These are phyloP conservation scores for Oscarella lobularis DNA, from an alignment of 37 sponge, comb jelly and placozoan species.

Conservation along the genomic window DNA sequence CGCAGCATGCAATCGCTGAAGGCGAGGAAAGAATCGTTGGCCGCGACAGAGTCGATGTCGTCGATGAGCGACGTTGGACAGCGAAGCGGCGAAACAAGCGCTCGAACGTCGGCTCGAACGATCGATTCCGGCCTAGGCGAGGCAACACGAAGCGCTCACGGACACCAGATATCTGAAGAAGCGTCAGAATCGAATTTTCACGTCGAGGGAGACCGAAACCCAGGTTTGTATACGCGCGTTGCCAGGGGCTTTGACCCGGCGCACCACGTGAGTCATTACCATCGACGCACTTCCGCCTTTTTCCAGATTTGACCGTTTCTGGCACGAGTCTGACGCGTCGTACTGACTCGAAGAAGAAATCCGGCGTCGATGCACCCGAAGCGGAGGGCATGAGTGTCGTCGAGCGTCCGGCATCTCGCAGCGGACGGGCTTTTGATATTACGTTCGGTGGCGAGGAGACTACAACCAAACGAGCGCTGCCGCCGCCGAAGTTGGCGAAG, in stretches of 20 bases:
- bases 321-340: too few species aligned
- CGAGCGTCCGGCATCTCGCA: constrained; percentile 16
- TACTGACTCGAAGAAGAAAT: too few species aligned
- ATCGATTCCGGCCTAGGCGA: neutral
- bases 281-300: too few species aligned
- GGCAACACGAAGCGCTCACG: too few species aligned
- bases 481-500: neutral
- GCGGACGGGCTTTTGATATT: constrained; percentile 24
- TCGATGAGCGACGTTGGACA: neutral
- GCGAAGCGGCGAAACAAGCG: neutral
- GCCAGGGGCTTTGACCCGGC: too few species aligned
- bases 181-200: too few species aligned
- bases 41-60: neutral
- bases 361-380: too few species aligned
- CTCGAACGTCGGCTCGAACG: neutral
- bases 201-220: too few species aligned
- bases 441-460: neutral
- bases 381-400: neutral
- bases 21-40: neutral
- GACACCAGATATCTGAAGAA: too few species aligned
- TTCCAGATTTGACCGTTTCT: too few species aligned
- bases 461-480: neutral
- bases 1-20: constrained; percentile 2
- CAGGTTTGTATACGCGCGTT: too few species aligned
- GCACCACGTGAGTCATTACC: too few species aligned